Conservation (phyloP, 2,113 vertebrate species). For the Gila orcuttii region DNA sequence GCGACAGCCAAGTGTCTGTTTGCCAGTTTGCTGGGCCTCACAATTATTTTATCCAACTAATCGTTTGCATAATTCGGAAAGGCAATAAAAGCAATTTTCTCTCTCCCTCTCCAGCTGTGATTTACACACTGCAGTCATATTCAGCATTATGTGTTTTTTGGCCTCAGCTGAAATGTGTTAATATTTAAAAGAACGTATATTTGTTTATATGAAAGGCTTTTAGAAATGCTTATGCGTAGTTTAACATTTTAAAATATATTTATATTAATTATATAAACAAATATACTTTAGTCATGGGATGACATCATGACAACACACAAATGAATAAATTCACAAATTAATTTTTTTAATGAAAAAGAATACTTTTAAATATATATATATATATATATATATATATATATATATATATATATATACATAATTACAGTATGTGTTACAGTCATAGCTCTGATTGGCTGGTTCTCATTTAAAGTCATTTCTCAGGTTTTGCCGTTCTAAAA, state of each 20-base stretch:
- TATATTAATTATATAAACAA: no score
- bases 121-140: constrained; percentile 2
- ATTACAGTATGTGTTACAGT: not conserved
- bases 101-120: constrained; percentile 39
- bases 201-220: not conserved
- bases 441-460: not conserved
- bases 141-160: not conserved
- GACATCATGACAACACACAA: no score
- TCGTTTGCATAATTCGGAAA: constrained; percentile 30
- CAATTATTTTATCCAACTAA: constrained; percentile 45
- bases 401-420: not conserved
- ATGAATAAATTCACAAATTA: no score
- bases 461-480: not conserved
- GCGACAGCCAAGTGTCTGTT: constrained; percentile 9
- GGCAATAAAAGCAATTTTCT: constrained; percentile 28
- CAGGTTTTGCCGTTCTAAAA: not conserved
- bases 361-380: no score
- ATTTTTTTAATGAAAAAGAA: no score
- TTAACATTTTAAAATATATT: no score
- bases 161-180: not conserved
- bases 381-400: not conserved
- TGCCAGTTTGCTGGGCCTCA: constrained; percentile 30
- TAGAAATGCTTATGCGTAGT: no score
- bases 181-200: not conserved
- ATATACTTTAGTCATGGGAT: no score